Base-by-base conservation (phyloP, 35 echinoderm and acorn worm species). In the Lytechinus pictus region DNA sequence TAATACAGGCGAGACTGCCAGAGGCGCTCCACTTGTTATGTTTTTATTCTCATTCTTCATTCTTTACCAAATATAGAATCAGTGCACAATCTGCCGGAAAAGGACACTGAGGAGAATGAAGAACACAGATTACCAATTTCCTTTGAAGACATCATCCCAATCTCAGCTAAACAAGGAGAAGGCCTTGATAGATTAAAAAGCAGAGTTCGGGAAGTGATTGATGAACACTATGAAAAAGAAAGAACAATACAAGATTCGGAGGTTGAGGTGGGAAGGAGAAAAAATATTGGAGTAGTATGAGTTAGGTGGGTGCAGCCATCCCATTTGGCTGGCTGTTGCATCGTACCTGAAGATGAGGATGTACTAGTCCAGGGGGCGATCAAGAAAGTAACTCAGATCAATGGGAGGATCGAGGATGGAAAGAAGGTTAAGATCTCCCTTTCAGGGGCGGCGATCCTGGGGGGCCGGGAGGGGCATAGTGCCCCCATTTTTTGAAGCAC, bases 131-230 rank as follows among this genome's bases (percentile, higher is more conserved):
- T 58, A 12, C 94, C 86, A 5, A 97, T 99, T 16, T 87, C 79
- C 27, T 99, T 99, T 86, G 94, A 86, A 79, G 98, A 99, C 55
- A 94, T 96, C 86, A 86, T 99, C 86, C 61, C 86, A 13, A 97
- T 99, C 9, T 99, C 97, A 16, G 98, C 98, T 54, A 95, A 96
- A 92, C 60, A 97, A 28, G 89, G 87, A 9, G 24, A 54, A 13
- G 95, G 97, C 21, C 56, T 97, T 1, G 93, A 97, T 53, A 53
- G 90, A 86, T 96, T 97, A 56, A 96, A 95, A 28, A 27, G 93
- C 5, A 97, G 94, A 79, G 95, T 99, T 9, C 86, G 98, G 61
- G 93, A 94, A 53, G 79, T 97, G 52, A 95, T 99, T 71, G 98
- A 99, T 94, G 95, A 99, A 53, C 90, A 95, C 51, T 54, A 90